Conservation (phyloP, 2,888 invertebrate species). For the Timema cristinae region DNA sequence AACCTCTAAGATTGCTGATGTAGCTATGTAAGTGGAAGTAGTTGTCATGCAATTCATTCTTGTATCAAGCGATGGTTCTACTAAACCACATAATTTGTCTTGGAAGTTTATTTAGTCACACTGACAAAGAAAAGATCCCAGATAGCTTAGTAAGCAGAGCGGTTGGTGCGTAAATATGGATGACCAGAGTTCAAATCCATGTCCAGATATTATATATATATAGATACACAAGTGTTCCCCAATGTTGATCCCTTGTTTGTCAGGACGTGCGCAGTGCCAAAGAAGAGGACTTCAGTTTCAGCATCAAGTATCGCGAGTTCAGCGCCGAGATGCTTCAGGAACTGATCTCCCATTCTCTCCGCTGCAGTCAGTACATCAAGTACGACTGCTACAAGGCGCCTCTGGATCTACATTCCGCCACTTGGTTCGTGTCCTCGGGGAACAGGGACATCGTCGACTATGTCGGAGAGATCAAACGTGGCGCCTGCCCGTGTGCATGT, state of each 20-base stretch:
- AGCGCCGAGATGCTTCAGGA: constrained; percentile 88
- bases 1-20: too few relatives aligned
- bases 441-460: constrained; percentile 74
- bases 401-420: constrained; percentile 78
- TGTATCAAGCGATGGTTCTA: too few relatives aligned
- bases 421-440: constrained; percentile 83
- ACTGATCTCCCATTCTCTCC: constrained; percentile 81
- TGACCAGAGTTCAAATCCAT: not conserved
- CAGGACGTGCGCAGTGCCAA: constrained; percentile 75
- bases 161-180: too few relatives aligned
- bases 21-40: too few relatives aligned
- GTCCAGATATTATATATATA: not conserved
- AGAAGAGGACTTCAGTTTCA: constrained; percentile 77
- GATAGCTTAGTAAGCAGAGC: too few relatives aligned
- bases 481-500: constrained; percentile 55
- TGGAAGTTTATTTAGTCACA: too few relatives aligned
- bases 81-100: too few relatives aligned
- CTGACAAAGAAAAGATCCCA: too few relatives aligned
- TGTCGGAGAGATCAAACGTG: constrained; percentile 75
- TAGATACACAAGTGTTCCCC: not conserved
- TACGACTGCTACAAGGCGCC: constrained; percentile 89
- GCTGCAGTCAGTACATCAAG: constrained; percentile 84
- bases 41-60: too few relatives aligned
- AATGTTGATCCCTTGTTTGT: constrained; percentile 23
- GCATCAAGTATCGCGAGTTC: constrained; percentile 84